Percentiles rank a stretch among this genome's conserved stretches.
Evolutionary conservation across 2,797 vertebrate species (phyloP).

Genomic region (Amazona ochrocephala): DNA sequence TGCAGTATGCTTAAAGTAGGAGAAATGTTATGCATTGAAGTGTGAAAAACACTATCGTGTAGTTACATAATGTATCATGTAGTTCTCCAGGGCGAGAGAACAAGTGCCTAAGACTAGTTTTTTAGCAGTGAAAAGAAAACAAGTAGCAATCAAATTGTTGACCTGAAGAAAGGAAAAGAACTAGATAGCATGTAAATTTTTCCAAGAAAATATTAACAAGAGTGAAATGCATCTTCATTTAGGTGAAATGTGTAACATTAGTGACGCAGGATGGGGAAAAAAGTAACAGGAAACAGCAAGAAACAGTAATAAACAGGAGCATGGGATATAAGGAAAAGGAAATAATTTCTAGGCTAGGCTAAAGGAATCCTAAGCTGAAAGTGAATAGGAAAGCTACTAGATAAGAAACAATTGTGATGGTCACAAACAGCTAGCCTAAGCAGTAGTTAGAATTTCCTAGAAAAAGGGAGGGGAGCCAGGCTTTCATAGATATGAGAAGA

Average conservation of each 20-base stretch:
- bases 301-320: neutral
- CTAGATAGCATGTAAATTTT: neutral
- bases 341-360: neutral
- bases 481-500: neutral
- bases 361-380: neutral
- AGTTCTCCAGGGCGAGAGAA: neutral
- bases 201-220: neutral
- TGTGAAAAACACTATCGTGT: neutral
- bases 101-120: neutral
- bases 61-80: neutral
- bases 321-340: neutral
- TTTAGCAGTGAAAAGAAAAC: neutral
- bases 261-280: neutral
- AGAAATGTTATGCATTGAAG: neutral
- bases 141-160: neutral
- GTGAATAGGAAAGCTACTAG: neutral
- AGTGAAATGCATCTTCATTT: neutral
- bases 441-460: neutral
- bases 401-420: neutral
- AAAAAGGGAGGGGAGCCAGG: neutral
- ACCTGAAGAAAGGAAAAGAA: neutral
- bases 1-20: neutral
- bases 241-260: neutral
- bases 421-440: neutral
- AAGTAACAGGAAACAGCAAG: neutral